A percentile compares a stretch with the other conserved stretches of the same genome.
These are phyloP conservation scores for Cardiocondyla obscurior DNA, from an alignment of 1,140 invertebrate species.

Conservation along the genomic window DNA sequence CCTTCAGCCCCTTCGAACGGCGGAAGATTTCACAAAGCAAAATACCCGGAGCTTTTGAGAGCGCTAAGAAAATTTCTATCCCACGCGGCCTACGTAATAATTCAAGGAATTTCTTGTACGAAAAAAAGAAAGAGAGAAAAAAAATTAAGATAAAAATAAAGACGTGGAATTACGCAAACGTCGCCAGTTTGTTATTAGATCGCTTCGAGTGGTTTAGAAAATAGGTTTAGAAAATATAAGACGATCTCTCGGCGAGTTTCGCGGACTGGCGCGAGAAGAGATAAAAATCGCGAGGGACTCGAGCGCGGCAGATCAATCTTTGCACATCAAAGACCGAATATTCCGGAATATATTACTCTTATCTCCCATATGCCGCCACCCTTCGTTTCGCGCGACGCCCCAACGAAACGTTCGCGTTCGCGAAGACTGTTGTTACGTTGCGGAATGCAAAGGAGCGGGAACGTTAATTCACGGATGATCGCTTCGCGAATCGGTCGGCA, in stretches of 20 bases:
- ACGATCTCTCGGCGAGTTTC: constrained; percentile 14
- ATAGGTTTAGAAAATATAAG: constrained; percentile 23
- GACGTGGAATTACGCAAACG: neutral
- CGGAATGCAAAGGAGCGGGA: constrained; percentile 69
- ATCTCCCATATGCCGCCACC: constrained; percentile 33
- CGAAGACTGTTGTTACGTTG: constrained; percentile 67
- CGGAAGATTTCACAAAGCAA: neutral
- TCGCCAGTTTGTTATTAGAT: constrained; percentile 26
- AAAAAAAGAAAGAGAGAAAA: neutral
- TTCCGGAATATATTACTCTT: constrained; percentile 70
- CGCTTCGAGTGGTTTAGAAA: neutral
- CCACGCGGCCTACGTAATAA: too few species aligned
- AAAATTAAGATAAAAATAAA: too few species aligned
- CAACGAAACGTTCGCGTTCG: constrained; percentile 21
- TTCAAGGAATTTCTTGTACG: neutral
- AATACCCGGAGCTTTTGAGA: neutral
- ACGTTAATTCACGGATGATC: constrained; percentile 75
- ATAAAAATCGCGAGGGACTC: neutral
- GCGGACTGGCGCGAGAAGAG: neutral
- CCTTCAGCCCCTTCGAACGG: neutral
- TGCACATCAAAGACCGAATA: constrained; percentile 58
- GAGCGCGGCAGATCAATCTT: neutral
- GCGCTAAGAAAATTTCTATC: neutral
- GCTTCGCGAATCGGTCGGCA: constrained; percentile 46
- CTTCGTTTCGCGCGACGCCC: constrained; percentile 28